Evolutionary conservation across 2,888 invertebrate genomes (phyloP), one percentile per base, ranked within the genome.

Genomic region (Theodoxus fluviatilis): DNA sequence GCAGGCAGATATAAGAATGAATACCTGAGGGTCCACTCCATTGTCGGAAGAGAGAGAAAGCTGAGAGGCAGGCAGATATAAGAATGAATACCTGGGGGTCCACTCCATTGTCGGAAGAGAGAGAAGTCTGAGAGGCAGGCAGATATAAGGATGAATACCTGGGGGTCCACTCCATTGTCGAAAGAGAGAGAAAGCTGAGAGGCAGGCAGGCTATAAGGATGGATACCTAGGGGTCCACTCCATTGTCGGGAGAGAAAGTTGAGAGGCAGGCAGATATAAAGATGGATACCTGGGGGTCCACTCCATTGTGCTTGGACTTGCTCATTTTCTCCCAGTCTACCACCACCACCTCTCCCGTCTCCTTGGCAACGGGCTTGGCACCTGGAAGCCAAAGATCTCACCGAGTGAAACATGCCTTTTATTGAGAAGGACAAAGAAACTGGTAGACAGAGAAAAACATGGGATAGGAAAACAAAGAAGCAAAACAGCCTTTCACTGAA

Each of bases 291-390:
- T 86, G 90, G 15, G 98, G 98, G 88, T 95, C 94, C n/a, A 95
- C 93, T 0, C 99, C 99, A 88, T 99, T 99, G 78, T 92, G 89
- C 87, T 98, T 99, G 0, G 98, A 98, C 89, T 99, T 99, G 80
- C 97, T 97, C 99, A 99, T 99, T 90, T 99, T 99, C 85, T 99
- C 98, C 95, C 95, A 98, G 37, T 91, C 89, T 74, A 91, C 90
- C 15, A 90, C 87, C 0, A 98, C 92, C 9, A 90, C 88, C 76
- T 91, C 90, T 35, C 92, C 91, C 1, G 92, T 92, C 2, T 79
- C 87, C 83, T 90, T 85, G 31, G 91, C 89, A 9, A 90, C 82
- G 0, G 90, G 92, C 80, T 90, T 90, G 2, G 79, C 71, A 57
- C 82, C 87, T 86, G 72, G 67, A 70, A 28, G 15, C n/a, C 66